Evolutionary conservation across 2,797 vertebrate genomes (phyloP).

Genomic region (Acrocephalus scirpaceus): DNA sequence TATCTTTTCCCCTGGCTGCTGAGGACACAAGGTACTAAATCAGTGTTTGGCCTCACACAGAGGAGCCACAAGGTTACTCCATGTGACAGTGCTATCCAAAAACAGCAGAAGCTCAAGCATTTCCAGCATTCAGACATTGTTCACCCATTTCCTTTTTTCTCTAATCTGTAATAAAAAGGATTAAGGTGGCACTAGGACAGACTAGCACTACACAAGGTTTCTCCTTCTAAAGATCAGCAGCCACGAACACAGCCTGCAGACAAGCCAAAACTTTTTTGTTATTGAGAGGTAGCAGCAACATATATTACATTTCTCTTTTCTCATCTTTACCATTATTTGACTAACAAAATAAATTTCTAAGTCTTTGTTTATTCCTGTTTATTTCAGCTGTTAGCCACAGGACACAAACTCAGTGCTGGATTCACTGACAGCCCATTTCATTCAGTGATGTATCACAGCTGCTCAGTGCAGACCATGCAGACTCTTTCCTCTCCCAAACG

Average conservation of each 20-base stretch:
- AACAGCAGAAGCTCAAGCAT: not conserved
- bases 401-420: not conserved
- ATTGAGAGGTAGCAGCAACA: not conserved
- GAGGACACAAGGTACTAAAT: not conserved
- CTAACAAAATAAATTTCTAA: not conserved
- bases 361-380: not conserved
- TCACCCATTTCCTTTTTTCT: not conserved
- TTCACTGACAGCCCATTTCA: not conserved
- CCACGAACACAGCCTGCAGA: not conserved
- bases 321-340: not conserved
- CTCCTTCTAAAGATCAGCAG: not conserved
- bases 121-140: accelerated
- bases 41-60: not conserved
- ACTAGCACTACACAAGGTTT: not conserved
- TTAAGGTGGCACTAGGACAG: not conserved
- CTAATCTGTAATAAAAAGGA: not conserved
- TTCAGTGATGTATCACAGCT: not conserved
- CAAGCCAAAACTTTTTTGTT: not conserved
- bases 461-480: not conserved
- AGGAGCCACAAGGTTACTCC: not conserved
- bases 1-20: not conserved
- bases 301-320: not conserved
- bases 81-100: not conserved
- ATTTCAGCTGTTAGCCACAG: not conserved
- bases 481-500: not conserved